Base-by-base conservation (phyloP, 2,797 vertebrate genomes). In the Podargus strigoides region DNA sequence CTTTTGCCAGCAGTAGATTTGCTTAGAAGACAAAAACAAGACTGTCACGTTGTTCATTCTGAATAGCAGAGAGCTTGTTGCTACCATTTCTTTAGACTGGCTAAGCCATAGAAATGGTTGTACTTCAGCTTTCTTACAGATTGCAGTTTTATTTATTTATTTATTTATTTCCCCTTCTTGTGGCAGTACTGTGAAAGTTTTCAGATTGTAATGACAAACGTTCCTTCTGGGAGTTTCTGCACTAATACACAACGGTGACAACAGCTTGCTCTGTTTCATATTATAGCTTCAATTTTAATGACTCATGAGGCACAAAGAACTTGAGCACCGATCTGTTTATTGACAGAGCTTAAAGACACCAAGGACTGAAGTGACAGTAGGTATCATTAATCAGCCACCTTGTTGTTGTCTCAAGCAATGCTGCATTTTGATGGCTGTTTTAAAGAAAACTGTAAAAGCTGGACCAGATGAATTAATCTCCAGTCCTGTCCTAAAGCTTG, bases 221-320 rank as follows among this genome's bases (percentile, higher is more conserved):
- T 30, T 53, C n/a, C 85, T 83, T 88, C 53, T 79, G 91, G 77
- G 88, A 93, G 26, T 91, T 91, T 72, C 81, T 95, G 72, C 44
- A 23, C 72, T 93, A 66, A 82, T 70, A 86, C 86, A 89, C 88
- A 93, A 62, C 42, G 62, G 52, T 5, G 10, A 82, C 85, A 82
- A 74, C 56, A 62, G 59, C 80, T 78, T 88, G 80, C 62, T 88
- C 14, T 70, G 26, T 70, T 91, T 89, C 28, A 36, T 83, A 55
- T 70, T 83, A 60, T 13, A 67, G 44, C 85, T 75, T 83, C 77
- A 75, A 14, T 89, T 89, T 66, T 85, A 91, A 62, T 77, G 77
- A 74, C 73, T 83, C 42, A 36, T 36, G 73, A 85, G 66, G 50
- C 75, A 74, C 2, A 1, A 73, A 74, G 50, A 78, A 59, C 55